These are phyloP conservation scores for Lissonota sp. DNA, from an alignment of 2,888 invertebrate genomes.

Conservation along the genomic window DNA sequence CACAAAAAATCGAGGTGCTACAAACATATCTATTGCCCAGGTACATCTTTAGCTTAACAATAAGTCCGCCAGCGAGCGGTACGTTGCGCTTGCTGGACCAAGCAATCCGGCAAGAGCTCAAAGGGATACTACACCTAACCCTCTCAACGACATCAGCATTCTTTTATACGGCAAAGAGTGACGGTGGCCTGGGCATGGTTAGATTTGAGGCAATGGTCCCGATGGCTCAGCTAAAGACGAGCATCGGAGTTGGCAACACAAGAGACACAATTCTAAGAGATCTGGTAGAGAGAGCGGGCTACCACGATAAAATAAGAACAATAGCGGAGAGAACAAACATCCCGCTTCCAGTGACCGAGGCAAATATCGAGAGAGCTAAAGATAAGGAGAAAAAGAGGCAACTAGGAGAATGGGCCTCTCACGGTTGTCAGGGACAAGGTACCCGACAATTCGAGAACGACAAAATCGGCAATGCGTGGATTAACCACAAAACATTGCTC, in stretches of 20 bases:
- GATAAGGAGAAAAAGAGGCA: neutral
- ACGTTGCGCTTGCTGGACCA: slow-evolving; percentile 23
- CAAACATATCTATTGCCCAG: slow-evolving; percentile 31
- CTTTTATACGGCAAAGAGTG: slow-evolving; percentile 13
- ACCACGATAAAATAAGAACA: neutral
- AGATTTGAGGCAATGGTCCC: slow-evolving; percentile 17
- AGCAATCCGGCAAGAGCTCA: slow-evolving; percentile 26
- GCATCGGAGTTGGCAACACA: neutral
- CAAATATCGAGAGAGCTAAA: neutral
- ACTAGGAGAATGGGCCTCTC: slow-evolving; percentile 21
- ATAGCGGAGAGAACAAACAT: neutral
- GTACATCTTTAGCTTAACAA: slow-evolving; percentile 20
- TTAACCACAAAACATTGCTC: slow-evolving; percentile 15
- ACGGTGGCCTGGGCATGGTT: slow-evolving; percentile 19
- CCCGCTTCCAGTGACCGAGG: neutral
- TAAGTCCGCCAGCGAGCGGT: slow-evolving; percentile 2
- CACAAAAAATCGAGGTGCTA: slow-evolving; percentile 32
- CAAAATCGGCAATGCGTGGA: slow-evolving; percentile 40
- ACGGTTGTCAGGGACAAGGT: slow-evolving; percentile 18
- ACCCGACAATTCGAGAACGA: slow-evolving; percentile 4
- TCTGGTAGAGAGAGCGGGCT: neutral
- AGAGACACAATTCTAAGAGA: slow-evolving; percentile 1
- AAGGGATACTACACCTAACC: slow-evolving; percentile 43
- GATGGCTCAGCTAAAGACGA: neutral
- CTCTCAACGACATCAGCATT: slow-evolving; percentile 31